Evolutionary conservation across 2,113 vertebrate genomes (phyloP), one percentile per base, ranked within the genome.

Genomic region (Dolichallabes microphthalmus): DNA sequence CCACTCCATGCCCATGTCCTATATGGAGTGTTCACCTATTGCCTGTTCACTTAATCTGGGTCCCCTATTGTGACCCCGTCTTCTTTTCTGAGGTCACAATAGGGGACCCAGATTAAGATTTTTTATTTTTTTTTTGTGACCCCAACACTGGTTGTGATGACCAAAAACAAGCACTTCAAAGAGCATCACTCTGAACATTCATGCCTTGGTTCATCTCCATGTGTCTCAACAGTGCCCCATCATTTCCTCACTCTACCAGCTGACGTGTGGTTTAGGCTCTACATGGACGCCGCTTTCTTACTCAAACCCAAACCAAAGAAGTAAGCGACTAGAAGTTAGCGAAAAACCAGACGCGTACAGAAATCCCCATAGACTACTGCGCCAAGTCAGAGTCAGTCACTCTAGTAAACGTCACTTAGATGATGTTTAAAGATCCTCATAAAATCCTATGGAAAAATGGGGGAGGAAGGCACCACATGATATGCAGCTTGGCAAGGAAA

Each of bases 231-330:
- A 20, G 66, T 61, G 45, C 57, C 63, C 15, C 32, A 8, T 64
- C 20, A 85, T 32, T 85, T 79, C 27, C 32, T 9, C 19, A 45
- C 68, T 87, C 71, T 50, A 61, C 68, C 11, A 45, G 82, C 52
- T 85, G 79, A 13, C 45, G 74, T 90, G 84, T 20, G 86, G 80
- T 89, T 81, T 74, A 75, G 82, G 50, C 63, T 61, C 78, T 57
- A 55, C 57, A 50, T 58, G 69, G n/a, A 81, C 20, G 17, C 77
- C 61, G 76, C 69, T 15, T 55, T 22, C 68, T 78, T 35, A 58
- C 57, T 64, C 68, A 91, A 89, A 89, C 85, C 87, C 86, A 53
- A 90, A 86, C 19, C 83, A 73, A 89, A 61, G 84, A 57, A 58
- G 57, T 84, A 63, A 83, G 83, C 86, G 77, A 27, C 50, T 74